Conservation (phyloP, 2,113 vertebrate species). For the Pelecanus crispus region DNA sequence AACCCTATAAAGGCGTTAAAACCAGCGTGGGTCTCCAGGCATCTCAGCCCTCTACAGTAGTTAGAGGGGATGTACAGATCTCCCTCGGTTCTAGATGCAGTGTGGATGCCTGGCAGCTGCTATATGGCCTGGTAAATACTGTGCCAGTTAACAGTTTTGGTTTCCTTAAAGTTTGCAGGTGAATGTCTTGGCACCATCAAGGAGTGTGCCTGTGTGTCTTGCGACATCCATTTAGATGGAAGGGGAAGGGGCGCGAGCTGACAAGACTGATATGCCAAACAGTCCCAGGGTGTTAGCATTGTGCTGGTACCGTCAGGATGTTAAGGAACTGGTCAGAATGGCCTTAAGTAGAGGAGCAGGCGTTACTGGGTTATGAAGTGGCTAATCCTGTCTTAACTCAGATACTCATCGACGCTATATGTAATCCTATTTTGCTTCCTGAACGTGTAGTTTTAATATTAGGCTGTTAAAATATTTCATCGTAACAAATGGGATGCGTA, state of each 20-base stretch:
- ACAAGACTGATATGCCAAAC: rapidly evolving
- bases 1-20: not conserved
- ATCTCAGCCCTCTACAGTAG: not conserved
- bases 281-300: too few relatives aligned
- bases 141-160: rapidly evolving
- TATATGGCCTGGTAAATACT: too few relatives aligned
- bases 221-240: too few relatives aligned
- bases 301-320: not conserved
- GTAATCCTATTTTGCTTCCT: not conserved
- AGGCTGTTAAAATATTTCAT: not conserved
- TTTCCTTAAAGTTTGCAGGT: not conserved
- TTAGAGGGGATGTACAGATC: not conserved
- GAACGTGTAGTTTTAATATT: not conserved
- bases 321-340: not conserved
- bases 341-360: not conserved
- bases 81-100: not conserved
- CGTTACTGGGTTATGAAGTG: not conserved
- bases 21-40: not conserved
- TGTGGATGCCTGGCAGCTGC: not conserved
- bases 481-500: not conserved
- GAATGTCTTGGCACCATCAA: too few relatives aligned
- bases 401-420: rapidly evolving
- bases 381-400: not conserved
- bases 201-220: not conserved
- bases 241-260: not conserved